Conservation (phyloP, 2,797 vertebrate species). For the Alosa sapidissima region DNA sequence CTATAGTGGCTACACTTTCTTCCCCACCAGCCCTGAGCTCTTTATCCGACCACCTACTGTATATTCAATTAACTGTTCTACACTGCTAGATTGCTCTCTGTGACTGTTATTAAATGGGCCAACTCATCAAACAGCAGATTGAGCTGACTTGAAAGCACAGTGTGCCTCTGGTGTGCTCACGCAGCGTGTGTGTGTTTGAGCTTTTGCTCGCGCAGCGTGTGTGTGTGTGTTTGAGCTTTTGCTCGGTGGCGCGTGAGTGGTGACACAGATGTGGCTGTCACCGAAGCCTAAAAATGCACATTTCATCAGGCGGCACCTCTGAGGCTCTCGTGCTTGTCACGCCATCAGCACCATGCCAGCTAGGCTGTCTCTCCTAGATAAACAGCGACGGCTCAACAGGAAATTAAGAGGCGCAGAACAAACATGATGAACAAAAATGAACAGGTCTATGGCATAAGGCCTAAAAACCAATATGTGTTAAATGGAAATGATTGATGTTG, state of each 20-base stretch:
- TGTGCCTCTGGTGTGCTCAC: neutral
- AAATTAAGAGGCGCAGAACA: neutral
- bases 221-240: neutral
- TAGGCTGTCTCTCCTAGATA: neutral
- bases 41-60: too few relatives aligned
- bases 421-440: neutral
- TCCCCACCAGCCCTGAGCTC: neutral
- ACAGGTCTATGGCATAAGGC: neutral
- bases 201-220: neutral
- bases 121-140: neutral
- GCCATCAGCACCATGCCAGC: neutral
- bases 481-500: neutral
- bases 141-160: neutral
- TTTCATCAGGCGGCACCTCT: neutral
- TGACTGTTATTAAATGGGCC: neutral
- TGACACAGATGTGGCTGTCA: neutral
- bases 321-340: neutral
- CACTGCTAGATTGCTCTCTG: neutral
- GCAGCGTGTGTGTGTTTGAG: neutral
- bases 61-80: neutral
- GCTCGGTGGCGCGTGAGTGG: neutral
- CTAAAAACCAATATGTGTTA: neutral
- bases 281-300: neutral
- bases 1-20: neutral
- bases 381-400: neutral